These are phyloP conservation scores for Zygogramma bicolorata DNA, from an alignment of 2,888 invertebrate species.

Conservation along the genomic window DNA sequence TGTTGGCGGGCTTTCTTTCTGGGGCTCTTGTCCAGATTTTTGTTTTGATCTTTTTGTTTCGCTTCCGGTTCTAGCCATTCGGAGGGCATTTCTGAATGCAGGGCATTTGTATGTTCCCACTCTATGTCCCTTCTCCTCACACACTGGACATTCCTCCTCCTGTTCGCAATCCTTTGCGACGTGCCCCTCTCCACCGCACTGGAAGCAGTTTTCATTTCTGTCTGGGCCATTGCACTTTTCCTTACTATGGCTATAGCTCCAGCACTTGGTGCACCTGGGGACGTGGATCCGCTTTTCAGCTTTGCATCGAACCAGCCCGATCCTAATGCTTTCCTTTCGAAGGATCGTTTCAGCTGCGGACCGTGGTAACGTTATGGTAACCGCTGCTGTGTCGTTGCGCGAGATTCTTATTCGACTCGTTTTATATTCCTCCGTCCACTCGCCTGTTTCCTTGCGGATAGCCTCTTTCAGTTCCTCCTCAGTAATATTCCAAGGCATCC, in stretches of 20 bases:
- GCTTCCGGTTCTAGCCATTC: background rate
- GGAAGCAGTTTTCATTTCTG: background rate
- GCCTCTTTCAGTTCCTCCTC: background rate
- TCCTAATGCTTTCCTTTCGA: background rate
- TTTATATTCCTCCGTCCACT: background rate
- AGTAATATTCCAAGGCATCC: background rate
- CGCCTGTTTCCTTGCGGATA: background rate
- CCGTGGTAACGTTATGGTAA: background rate
- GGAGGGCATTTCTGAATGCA: background rate
- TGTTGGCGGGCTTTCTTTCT: background rate
- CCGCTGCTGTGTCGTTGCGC: background rate
- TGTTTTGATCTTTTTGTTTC: background rate
- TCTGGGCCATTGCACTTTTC: background rate
- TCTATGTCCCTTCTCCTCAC: background rate
- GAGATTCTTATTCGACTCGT: background rate
- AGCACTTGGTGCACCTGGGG: background rate
- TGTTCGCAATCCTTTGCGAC: background rate
- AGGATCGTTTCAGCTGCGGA: background rate
- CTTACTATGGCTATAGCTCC: background rate
- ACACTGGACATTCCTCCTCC: background rate
- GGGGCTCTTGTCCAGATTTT: background rate
- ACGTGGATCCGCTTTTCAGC: background rate
- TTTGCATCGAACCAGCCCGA: background rate
- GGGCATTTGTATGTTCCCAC: background rate
- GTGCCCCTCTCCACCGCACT: conserved; percentile 1